phyloP scores from a whole-genome alignment of 2,888 invertebrate species.

The Pammene aurita region DNA sequence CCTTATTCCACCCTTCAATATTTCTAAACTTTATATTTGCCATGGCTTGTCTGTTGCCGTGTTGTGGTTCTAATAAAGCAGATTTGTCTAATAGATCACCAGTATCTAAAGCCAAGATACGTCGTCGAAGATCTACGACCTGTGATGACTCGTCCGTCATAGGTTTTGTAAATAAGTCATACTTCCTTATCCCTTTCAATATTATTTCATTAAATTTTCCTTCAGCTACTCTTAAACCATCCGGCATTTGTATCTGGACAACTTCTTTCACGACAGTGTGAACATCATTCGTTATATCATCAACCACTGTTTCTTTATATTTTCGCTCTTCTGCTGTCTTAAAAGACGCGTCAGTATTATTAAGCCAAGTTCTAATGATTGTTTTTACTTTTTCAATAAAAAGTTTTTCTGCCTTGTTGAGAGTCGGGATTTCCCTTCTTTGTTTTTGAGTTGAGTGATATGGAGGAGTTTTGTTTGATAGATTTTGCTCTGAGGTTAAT shows the following conservation, averaged over 20 bases:
- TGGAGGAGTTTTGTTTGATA: conserved; percentile 37
- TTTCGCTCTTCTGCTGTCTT: conserved; percentile 48
- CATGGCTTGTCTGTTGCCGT: conserved; percentile 57
- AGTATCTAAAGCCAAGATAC: conserved; percentile 49
- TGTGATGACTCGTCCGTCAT: conserved; percentile 49
- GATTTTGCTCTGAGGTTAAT: conserved; percentile 49
- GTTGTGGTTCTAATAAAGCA: conserved; percentile 49
- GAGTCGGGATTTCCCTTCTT: conserved; percentile 47
- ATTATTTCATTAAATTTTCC: conserved; percentile 52
- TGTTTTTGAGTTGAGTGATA: conserved; percentile 53
- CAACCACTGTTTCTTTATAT: conserved; percentile 55
- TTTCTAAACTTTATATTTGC: conserved; percentile 47
- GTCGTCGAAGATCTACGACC: conserved; percentile 48
- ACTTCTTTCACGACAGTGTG: conserved; percentile 55
- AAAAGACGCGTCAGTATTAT: conserved; percentile 53
- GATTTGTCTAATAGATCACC: conserved; percentile 45
- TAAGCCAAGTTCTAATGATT: conserved; percentile 55
- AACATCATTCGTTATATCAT: conserved; percentile 59
- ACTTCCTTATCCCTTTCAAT: conserved; percentile 57
- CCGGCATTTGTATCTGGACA: conserved; percentile 49
- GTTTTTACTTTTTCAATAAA: conserved; percentile 50
- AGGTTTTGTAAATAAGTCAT: conserved; percentile 50
- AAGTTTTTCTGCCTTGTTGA: conserved; percentile 53
- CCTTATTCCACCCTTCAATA: neutral
- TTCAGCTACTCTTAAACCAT: conserved; percentile 45